Evolutionary conservation across 2,113 vertebrate genomes (phyloP).

Genomic region (Neodontobutis hainanensis): DNA sequence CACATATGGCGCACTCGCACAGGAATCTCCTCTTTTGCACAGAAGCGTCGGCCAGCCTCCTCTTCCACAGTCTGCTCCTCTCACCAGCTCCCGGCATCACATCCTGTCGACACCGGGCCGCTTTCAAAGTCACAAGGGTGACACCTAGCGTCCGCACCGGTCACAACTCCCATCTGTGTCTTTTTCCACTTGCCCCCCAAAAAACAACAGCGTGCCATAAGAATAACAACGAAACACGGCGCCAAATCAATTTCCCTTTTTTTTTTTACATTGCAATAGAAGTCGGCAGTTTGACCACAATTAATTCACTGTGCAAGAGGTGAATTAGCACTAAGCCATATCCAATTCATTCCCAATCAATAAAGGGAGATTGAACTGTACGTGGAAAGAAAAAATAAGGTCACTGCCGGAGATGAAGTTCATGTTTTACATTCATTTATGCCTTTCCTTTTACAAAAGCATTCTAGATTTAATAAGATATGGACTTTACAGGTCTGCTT

Average conservation of each 20-base stretch:
- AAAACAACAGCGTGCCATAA: conserved; percentile 14
- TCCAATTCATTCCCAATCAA: conserved; percentile 61
- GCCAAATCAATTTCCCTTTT: conserved; percentile 48
- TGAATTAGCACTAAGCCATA: conserved; percentile 48
- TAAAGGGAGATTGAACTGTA: conserved; percentile 40
- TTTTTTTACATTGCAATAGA: conserved; percentile 32
- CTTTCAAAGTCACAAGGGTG: conserved; percentile 82
- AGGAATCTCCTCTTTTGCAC: conserved; percentile 31
- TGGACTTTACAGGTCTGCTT: no score
- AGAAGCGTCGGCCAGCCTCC: conserved; percentile 20
- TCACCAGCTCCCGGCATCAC: conserved; percentile 35
- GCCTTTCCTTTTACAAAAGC: conserved; percentile 15
- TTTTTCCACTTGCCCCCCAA: conserved; percentile 19
- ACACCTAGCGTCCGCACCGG: conserved; percentile 79
- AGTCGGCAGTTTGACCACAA: conserved; percentile 49
- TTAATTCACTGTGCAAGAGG: conserved; percentile 48
- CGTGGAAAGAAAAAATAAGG: conserved; percentile 17
- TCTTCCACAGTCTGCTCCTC: conserved; percentile 9
- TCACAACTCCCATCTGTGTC: conserved; percentile 11
- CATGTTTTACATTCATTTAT: conserved; percentile 22
- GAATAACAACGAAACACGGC: conserved; percentile 54
- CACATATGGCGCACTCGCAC: conserved; percentile 38
- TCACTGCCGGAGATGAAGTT: conserved; percentile 14
- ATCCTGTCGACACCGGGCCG: conserved; percentile 51
- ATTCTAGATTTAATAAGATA: not conserved